Base-by-base conservation (phyloP, 2,113 vertebrate genomes). In the Hyaena hyaena region DNA sequence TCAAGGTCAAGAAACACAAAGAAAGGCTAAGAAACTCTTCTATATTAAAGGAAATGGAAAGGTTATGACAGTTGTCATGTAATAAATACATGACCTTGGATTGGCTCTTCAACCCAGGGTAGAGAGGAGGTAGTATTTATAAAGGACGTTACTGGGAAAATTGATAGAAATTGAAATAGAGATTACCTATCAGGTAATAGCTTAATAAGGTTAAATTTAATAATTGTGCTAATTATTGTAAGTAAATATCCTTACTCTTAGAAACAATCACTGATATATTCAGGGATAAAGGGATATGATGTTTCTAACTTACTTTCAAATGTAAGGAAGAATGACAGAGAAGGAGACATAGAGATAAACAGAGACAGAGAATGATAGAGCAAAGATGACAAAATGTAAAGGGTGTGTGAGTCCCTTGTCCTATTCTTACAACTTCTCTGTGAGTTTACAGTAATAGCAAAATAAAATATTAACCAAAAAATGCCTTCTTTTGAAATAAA, bases 1-100 rank as follows among this genome's bases (percentile, higher is more conserved):
- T 90, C 88, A 93, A 95, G 58, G 80, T 76, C 88, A 93, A 73
- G 69, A 69, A 85, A 71, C 61, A 65, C 24, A 74, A 65, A 89
- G 58, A 90, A 76, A 93, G 2, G 19, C 33, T 87, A 86, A 92
- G 55, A 53, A 91, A 93, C 53, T 77, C 83, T 39, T 61, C 66
- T 68, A 1, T 39, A 45, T 71, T 88, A 90, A 76, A 79, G 71
- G 69, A 90, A 23, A 94, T 48, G 61, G 76, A 48, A 79, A 84
- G 31, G 26, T 28, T 55, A 87, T 55, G 73, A 82, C 11, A 68
- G 35, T 61, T 89, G 26, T 63, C 63, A 24, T 35, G 4, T 50
- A 45, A 87, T 79, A 61, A 76, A 43, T 16, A 58, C 31, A 45
- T 10, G 50, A 33, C 63, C 39, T 14, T 76, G 68, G 24, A 28